Conservation (phyloP, 2,888 invertebrate genomes). For the Camponotus fellah region DNA sequence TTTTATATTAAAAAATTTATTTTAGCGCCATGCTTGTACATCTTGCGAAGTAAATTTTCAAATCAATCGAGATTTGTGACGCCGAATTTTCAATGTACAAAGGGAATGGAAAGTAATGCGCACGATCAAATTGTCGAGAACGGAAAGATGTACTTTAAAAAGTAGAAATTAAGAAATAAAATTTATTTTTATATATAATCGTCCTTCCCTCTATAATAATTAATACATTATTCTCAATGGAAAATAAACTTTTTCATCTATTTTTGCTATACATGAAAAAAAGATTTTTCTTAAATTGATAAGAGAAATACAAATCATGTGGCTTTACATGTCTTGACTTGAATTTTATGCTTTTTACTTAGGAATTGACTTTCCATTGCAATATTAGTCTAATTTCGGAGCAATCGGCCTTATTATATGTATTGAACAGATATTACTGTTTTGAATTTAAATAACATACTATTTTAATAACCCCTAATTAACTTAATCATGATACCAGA, state of each 20-base stretch:
- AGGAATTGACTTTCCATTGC: background rate
- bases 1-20: slow-evolving; percentile 80
- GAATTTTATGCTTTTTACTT: background rate
- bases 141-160: background rate
- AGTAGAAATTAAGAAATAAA: slow-evolving; percentile 22
- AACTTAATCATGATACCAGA: too few species aligned
- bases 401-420: background rate
- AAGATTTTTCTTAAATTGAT: background rate
- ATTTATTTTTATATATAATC: background rate
- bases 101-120: slow-evolving; percentile 18
- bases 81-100: background rate
- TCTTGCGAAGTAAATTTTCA: slow-evolving; percentile 35
- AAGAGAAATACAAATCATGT: background rate
- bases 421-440: background rate
- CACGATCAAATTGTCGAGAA: background rate
- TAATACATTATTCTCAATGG: background rate
- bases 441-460: background rate
- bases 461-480: too few species aligned
- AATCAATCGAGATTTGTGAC: background rate
- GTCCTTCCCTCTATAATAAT: background rate
- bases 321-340: background rate
- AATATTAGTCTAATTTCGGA: background rate
- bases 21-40: slow-evolving; percentile 79
- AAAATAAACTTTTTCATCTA: background rate
- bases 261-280: background rate